Evolutionary conservation across 1,140 invertebrate genomes (phyloP).

Genomic region (Heliconius eleuchia): DNA sequence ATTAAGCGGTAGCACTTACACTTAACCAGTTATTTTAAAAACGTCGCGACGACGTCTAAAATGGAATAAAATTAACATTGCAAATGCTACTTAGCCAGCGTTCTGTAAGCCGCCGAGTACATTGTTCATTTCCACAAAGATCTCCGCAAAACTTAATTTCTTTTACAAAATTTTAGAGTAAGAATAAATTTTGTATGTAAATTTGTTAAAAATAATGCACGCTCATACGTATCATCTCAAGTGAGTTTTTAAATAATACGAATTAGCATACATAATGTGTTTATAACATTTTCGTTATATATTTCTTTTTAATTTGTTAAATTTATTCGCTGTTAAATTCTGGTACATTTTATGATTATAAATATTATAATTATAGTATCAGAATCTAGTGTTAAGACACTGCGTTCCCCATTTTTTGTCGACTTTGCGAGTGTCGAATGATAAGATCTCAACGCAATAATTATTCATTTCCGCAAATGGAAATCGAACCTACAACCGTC

Average conservation of each 20-base stretch:
- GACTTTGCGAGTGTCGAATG: too few species aligned
- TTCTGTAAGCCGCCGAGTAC: slow-evolving; percentile 45
- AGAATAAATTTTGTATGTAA: slow-evolving; percentile 40
- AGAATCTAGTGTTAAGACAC: too few species aligned
- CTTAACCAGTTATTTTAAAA: slow-evolving; percentile 43
- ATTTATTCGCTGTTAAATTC: neutral
- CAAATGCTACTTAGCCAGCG: slow-evolving; percentile 46
- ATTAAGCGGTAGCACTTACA: slow-evolving; percentile 19
- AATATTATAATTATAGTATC: too few species aligned
- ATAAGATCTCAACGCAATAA: too few species aligned
- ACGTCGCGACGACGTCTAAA: slow-evolving; percentile 43
- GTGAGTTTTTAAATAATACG: neutral
- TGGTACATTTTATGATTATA: too few species aligned
- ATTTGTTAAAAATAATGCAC: slow-evolving; percentile 31
- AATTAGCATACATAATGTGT: neutral
- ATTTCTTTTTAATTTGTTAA: neutral
- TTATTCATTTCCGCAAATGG: too few species aligned
- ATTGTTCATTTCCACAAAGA: slow-evolving; percentile 51
- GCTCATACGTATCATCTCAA: neutral
- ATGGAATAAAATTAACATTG: slow-evolving; percentile 54
- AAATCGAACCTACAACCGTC: too few species aligned
- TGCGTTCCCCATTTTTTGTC: too few species aligned
- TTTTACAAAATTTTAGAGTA: slow-evolving; percentile 33
- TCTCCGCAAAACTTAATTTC: slow-evolving; percentile 37
- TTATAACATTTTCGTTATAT: neutral